phyloP scores from a whole-genome alignment of 2,113 vertebrate species.

The Leiothrix lutea region DNA sequence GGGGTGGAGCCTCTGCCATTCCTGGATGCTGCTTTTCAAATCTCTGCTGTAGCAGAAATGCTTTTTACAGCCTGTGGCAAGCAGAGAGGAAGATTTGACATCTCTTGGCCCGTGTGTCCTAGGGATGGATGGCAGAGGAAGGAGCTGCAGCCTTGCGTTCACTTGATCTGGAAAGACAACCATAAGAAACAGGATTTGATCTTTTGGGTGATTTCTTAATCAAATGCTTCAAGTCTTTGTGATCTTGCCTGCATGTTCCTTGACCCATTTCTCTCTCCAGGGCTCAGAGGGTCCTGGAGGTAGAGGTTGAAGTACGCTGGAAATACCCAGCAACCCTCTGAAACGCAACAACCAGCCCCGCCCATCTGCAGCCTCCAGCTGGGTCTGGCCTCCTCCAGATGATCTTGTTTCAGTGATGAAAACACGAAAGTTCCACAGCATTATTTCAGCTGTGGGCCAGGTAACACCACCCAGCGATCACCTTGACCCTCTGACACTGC shows the following conservation, averaged over 20 bases:
- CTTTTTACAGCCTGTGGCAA: not conserved
- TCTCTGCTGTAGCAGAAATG: not conserved
- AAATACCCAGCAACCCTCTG: not conserved
- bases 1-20: not conserved
- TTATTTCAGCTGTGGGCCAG: not conserved
- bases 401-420: not conserved
- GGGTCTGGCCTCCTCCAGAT: not conserved
- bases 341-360: not conserved
- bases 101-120: rapidly evolving
- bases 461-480: not conserved
- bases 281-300: not conserved
- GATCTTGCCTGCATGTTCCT: not conserved
- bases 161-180: not conserved
- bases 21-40: not conserved
- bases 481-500: not conserved
- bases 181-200: not conserved
- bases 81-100: not conserved
- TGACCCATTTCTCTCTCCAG: not conserved
- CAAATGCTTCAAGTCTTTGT: not conserved
- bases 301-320: not conserved
- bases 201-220: conserved; percentile 1
- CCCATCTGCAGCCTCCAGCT: not conserved
- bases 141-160: not conserved
- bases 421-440: not conserved
- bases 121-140: not conserved